Evolutionary conservation across 2,888 invertebrate genomes (phyloP), one percentile per base, ranked within the genome.

Genomic region (Seladonia tumulorum): DNA sequence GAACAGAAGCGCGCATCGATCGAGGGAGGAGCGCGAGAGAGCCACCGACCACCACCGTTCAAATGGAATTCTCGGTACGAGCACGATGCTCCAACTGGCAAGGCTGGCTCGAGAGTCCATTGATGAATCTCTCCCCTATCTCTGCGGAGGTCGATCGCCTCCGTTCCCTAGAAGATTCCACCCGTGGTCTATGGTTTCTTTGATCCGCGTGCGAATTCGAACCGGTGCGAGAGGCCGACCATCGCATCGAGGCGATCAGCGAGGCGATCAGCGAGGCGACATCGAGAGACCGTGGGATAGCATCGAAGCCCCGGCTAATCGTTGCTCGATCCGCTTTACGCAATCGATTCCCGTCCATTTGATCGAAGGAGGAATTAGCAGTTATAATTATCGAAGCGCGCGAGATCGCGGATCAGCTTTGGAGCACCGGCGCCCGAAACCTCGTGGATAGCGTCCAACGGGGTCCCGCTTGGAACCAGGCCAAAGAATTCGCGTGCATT

Each of bases 401-500:
- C 29, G 60, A 4, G 47, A 25, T 53, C 25, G 42, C 42, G n/a
- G 14, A 70, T 42, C 12, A 5, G 66, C 74, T 81, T 82, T 49
- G 82, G 75, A 82, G 81, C 85, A 63, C 79, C 87, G 91, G 89
- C 91, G 89, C 88, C 87, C 83, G 83, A 88, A 86, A 83, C 76
- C 82, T 86, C 89, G 90, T 91, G 92, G 90, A 88, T 75, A 39
- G 39, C 68, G 81, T 90, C 90, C 92, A 90, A 89, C 86, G 66
- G 85, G 82, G 89, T 83, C 86, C 87, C 70, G 42, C 39, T 84
- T 94, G 94, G 92, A 90, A 79, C 10, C 25, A 25, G 73, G 92
- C 94, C 94, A 93, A 89, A 88, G 93, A 93, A 94, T 94, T 91
- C 91, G 90, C 91, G 87, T 90, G 92, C 93, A 94, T 94, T 94